Base-by-base conservation (phyloP, 2,113 vertebrate species). In the Pungitius pungitius region DNA sequence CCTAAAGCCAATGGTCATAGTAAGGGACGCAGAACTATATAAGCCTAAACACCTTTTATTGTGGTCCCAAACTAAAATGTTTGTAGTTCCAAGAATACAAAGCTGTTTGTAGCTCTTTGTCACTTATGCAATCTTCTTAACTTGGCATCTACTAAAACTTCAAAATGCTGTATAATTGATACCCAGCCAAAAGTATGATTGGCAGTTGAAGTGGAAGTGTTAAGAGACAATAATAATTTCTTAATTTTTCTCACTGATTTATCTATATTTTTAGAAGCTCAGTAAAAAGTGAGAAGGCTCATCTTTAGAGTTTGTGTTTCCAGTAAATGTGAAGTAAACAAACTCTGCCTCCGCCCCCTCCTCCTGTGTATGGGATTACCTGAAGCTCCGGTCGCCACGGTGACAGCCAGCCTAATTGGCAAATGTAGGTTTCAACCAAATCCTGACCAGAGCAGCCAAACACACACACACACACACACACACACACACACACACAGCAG, bases 341-440 rank as follows among this genome's bases (percentile, higher is more conserved):
- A 63, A n/a, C 84, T 75, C 77, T 59, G 35, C 70, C 83, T 74
- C 66, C n/a, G 42, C 24, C 68, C 51, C 49, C 52, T 51, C 60
- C 59, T 52, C 63, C 70, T 54, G 57, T 40, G 42, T 9, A 55
- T 40, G 47, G 76, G 89, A 92, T 91, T 90, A 89, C 77, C 83
- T 87, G 82, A 56, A 69, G 37, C 65, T 72, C 45, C 18, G 56
- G 83, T 85, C 61, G 1, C 79, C 85, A 83, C 58, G 73, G 86
- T 81, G 80, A 87, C 80, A 84, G 82, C 49, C 86, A 86, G 61
- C 52, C 77, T 89, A 89, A 91, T 90, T 87, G 87, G 82, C 80
- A 91, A 89, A 88, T 84, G 90, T 88, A 89, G 83, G 87, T 84
- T 90, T 84, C 84, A 83, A 67, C 64, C 73, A 88, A 92, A 92